Conservation (phyloP, 1,140 invertebrate genomes). For the Lutraria rhynchaena region DNA sequence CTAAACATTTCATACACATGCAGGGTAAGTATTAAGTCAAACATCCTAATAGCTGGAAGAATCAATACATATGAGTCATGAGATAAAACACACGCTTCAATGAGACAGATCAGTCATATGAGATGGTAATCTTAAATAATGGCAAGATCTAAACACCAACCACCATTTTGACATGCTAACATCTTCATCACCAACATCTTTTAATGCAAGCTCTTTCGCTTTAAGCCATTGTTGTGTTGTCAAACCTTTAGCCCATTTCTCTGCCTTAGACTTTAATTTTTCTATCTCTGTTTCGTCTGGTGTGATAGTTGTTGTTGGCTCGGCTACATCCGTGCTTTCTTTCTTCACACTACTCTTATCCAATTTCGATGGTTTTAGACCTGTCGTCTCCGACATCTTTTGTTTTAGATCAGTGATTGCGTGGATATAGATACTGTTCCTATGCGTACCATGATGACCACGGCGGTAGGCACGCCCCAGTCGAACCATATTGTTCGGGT, state of each 20-base stretch:
- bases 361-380: slow-evolving; percentile 17
- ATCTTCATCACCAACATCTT: slow-evolving; percentile 71
- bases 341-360: slow-evolving; percentile 46
- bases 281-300: slow-evolving; percentile 71
- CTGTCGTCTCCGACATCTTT: slow-evolving; percentile 44
- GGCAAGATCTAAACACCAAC: slow-evolving; percentile 64
- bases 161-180: slow-evolving; percentile 69
- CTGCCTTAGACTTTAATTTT: slow-evolving; percentile 65
- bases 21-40: too few relatives aligned
- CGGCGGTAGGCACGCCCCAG: slow-evolving; percentile 65
- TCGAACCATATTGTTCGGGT: slow-evolving; percentile 58
- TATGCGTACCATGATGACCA: slow-evolving; percentile 57
- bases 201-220: slow-evolving; percentile 66
- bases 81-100: too few relatives aligned
- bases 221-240: slow-evolving; percentile 66
- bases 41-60: too few relatives aligned
- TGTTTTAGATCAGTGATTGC: slow-evolving; percentile 40
- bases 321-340: slow-evolving; percentile 43
- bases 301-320: slow-evolving; percentile 9
- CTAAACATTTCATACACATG: too few relatives aligned
- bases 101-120: neutral
- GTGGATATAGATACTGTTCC: slow-evolving; percentile 27
- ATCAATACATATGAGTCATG: too few relatives aligned
- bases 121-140: slow-evolving; percentile 65
- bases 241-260: slow-evolving; percentile 69